Base-by-base conservation (phyloP, 2,113 vertebrate species). In the Oxyura jamaicensis region DNA sequence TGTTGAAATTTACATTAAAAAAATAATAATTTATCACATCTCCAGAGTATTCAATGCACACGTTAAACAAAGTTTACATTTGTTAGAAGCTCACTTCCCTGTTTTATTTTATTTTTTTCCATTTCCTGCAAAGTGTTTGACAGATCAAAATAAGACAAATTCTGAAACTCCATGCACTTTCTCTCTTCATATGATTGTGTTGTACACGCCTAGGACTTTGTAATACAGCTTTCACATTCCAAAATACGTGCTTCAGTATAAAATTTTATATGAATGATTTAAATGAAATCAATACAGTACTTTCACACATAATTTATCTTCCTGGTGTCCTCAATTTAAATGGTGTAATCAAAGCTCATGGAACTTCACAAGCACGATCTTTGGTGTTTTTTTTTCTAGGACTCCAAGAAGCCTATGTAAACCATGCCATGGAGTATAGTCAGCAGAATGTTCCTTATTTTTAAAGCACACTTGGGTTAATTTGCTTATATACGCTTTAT, bases 171-270 rank as follows among this genome's bases (percentile, higher is more conserved):
- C 23, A 11, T 5, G 29, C 10, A 9, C 4, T 80, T 82, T 13
- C 74, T 22, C 4, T 29, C 39, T 48, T 42, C 3, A 3, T 39
- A 3, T 9, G 5, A 36, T 66, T 65, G 5, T 35, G 13, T 25
- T 39, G 2, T 6, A 39, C 20, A 4, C 20, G 13, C 7, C 33
- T 25, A 41, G n/a, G 13, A n/a, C 41, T 73, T 80, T 2, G 8
- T 8, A 78, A 89, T 28, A 44, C 10, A 41, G 3, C 60, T 75
- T 8, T 56, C 58, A 58, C 18, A 44, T n/a, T 41, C 83, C 75
- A 31, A 50, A 78, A 10, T 8, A 44, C 1, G 1, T 14, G 13
- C 10, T 7, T 1, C 26, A 69, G 29, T 56, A 56, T 5, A 15
- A 94, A 69, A 20, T 41, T 67, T 42, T 36, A 28, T 25, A n/a